Conservation (phyloP, 2,113 vertebrate genomes). For the Pao palembangensis region DNA sequence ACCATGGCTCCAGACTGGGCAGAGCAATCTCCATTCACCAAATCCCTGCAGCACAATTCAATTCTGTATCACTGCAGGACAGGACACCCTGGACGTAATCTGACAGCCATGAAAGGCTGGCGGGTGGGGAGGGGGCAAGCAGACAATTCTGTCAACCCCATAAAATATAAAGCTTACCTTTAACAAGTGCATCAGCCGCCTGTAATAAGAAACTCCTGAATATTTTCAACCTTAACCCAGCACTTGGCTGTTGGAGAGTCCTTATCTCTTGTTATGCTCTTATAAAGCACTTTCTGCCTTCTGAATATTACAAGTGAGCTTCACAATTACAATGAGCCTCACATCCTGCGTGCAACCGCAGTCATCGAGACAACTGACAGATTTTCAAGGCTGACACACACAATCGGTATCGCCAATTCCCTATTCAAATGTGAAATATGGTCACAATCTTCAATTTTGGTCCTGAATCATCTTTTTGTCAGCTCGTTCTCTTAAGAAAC, state of each 20-base stretch:
- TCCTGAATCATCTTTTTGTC: too few relatives aligned
- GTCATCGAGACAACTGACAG: too few relatives aligned
- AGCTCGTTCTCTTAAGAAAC: too few relatives aligned
- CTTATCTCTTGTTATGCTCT: background rate
- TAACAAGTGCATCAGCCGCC: background rate
- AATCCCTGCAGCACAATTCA: constrained; percentile 66
- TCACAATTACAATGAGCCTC: too few relatives aligned
- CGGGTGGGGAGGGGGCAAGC: constrained; percentile 12
- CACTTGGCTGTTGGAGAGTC: background rate
- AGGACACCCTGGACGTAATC: constrained; percentile 40
- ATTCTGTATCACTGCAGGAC: constrained; percentile 61
- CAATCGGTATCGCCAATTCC: too few relatives aligned
- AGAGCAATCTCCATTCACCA: constrained; percentile 53
- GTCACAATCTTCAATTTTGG: too few relatives aligned
- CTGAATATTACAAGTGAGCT: too few relatives aligned
- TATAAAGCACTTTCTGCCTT: background rate
- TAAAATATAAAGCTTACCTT: constrained; percentile 21
- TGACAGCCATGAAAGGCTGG: constrained; percentile 54
- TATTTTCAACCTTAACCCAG: background rate
- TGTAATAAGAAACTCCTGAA: background rate
- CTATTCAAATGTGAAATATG: too few relatives aligned
- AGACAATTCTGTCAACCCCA: constrained; percentile 22
- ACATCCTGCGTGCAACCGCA: too few relatives aligned
- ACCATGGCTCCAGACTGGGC: constrained; percentile 27
- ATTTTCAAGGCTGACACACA: too few relatives aligned